Base-by-base conservation (phyloP, 1,140 invertebrate genomes). In the Vollenhovia emeryi region DNA sequence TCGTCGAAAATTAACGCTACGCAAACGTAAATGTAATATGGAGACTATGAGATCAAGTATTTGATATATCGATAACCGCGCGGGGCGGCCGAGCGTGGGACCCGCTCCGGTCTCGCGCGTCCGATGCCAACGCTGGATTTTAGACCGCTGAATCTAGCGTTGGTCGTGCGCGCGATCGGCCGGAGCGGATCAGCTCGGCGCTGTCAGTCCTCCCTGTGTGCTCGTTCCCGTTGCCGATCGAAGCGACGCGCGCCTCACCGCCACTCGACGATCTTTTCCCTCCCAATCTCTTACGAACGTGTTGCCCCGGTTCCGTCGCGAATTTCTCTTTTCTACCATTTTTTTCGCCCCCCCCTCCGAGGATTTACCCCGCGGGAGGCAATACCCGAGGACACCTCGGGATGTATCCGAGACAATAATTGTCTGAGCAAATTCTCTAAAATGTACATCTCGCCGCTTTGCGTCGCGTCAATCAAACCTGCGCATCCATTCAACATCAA, bases 41-140 rank as follows among this genome's bases (percentile, higher is more conserved):
- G 24, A 57, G 21, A 73, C 66, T 57, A 82, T 82, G 78, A 82
- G 78, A 82, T 82, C 78, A 82, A 82, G 40, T 57, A 64, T 82
- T 82, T 82, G 78, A 82, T 73, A 73, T 82, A 82, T 71, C 66
- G 66, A 73, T 82, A 82, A 59, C 33, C 78, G 78, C 52, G 78
- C 66, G 64, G 18, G n/a, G 36, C 40, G 27, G 55, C 64, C 59
- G 68, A 80, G 78, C 78, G 50, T 80, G 78, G 3, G 6, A 36
- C 21, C 73, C 66, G 36, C 50, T 43, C 40, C 62, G 62, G 45
- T 43, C 62, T 24, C 21, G 5, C 13, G 1, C 21, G 50, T 15
- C 48, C 36, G 73, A 75, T 43, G 60, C 60, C 43, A 15, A 40
- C 59, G 75, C 43, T 45, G 50, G 50, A 73, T 82, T 66, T 59